A percentile compares a stretch with the other conserved stretches of the same genome.
Evolutionary conservation across 2,888 invertebrate species (phyloP).

Genomic region (Cheilosia soror): DNA sequence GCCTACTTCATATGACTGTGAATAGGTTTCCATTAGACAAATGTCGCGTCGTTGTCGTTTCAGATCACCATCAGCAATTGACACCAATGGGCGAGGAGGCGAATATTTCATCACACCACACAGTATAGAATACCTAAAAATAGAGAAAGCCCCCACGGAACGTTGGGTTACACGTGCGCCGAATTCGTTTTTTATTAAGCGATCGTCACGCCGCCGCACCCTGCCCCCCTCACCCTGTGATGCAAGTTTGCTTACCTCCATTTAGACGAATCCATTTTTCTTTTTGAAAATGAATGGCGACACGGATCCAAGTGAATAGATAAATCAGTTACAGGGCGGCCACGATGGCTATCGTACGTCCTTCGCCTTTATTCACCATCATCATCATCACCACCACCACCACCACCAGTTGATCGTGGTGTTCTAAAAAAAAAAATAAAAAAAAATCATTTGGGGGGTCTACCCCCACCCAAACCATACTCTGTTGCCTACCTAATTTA

Average conservation of each 20-base stretch:
- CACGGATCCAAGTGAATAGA: slow-evolving; percentile 9
- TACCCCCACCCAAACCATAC: background rate
- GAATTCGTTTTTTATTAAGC: slow-evolving; percentile 14
- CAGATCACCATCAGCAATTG: background rate
- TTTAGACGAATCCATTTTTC: background rate
- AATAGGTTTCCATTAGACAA: background rate
- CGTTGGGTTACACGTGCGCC: background rate
- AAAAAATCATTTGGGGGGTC: background rate
- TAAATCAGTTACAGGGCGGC: slow-evolving; percentile 39
- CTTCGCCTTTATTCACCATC: slow-evolving; percentile 49
- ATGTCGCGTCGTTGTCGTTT: background rate
- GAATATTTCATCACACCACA: slow-evolving; percentile 27
- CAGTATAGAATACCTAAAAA: slow-evolving; percentile 13
- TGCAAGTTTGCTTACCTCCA: slow-evolving; percentile 20
- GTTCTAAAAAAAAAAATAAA: slow-evolving; percentile 11
- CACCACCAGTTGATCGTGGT: slow-evolving; percentile 16
- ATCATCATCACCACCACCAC: background rate
- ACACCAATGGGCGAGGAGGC: slow-evolving; percentile 16
- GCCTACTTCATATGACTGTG: background rate
- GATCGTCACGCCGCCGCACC: slow-evolving; percentile 19
- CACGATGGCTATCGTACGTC: slow-evolving; percentile 55
- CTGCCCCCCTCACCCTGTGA: slow-evolving; percentile 36
- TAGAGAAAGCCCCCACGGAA: slow-evolving; percentile 33
- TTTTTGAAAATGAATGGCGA: background rate
- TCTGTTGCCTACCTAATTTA: slow-evolving; percentile 34